Percentiles rank a stretch among this genome's conserved stretches.
These are phyloP conservation scores for Pagrus major DNA, from an alignment of 2,113 vertebrate genomes.

Conservation along the genomic window DNA sequence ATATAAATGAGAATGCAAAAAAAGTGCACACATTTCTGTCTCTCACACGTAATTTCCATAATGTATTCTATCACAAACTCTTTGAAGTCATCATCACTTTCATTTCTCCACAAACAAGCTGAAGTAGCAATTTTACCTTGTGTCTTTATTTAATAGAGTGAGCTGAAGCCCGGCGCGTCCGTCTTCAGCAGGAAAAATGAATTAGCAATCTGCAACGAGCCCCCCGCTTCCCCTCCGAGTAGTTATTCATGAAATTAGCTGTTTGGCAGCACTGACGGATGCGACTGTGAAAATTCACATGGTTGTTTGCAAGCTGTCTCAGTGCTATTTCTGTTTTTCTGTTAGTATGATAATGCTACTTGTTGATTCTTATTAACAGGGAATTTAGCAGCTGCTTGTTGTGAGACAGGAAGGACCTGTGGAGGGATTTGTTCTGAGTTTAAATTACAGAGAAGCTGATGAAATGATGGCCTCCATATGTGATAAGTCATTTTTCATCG, in stretches of 20 bases:
- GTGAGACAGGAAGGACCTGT: background rate
- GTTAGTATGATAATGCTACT: constrained; percentile 7
- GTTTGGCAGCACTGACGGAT: constrained; percentile 27
- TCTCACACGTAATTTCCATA: constrained; percentile 43
- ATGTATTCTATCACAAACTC: constrained; percentile 45
- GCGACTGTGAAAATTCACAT: constrained; percentile 26
- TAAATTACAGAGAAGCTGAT: background rate
- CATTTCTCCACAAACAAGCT: constrained; percentile 52
- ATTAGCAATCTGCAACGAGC: constrained; percentile 73
- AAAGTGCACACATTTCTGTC: background rate
- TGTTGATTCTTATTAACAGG: constrained; percentile 28
- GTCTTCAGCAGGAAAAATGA: constrained; percentile 59
- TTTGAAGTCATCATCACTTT: constrained; percentile 62
- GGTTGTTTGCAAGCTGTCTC: constrained; percentile 28
- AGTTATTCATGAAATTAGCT: constrained; percentile 57
- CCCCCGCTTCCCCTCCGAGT: constrained; percentile 42
- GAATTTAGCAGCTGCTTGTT: constrained; percentile 13
- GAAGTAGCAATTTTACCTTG: constrained; percentile 57
- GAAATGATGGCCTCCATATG: constrained; percentile 24
- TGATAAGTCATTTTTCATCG: background rate
- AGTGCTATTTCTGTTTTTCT: background rate
- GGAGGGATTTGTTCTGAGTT: background rate
- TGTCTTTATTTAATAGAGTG: constrained; percentile 70
- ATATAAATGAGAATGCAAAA: background rate
- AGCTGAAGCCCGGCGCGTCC: constrained; percentile 35